Conservation (phyloP, 1,140 invertebrate genomes). For the Aricia agestis region DNA sequence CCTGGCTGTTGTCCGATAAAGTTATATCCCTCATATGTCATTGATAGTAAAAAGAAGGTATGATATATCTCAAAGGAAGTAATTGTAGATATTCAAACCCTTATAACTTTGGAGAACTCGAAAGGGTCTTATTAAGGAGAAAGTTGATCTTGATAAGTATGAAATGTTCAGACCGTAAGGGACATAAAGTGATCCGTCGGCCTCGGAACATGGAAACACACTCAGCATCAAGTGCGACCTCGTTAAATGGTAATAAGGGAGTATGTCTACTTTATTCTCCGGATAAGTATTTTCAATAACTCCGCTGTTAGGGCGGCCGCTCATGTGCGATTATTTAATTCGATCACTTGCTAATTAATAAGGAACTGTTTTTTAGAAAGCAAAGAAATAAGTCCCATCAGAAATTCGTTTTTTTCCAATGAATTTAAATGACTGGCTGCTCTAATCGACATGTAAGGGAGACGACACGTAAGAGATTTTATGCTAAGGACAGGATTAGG, state of each 20-base stretch:
- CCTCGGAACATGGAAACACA: slow-evolving; percentile 31
- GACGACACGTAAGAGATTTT: no score
- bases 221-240: slow-evolving; percentile 35
- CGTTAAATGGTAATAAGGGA: slow-evolving; percentile 41
- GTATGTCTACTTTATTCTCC: neutral
- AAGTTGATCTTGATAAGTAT: slow-evolving; percentile 16
- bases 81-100: neutral
- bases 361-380: no score
- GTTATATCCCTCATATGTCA: neutral
- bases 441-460: no score
- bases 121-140: slow-evolving; percentile 11
- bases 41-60: neutral
- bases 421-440: no score
- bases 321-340: no score
- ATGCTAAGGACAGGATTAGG: no score
- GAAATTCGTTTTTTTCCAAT: no score
- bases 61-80: neutral
- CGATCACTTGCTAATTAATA: no score
- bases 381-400: no score
- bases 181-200: neutral
- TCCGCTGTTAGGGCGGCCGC: no score
- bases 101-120: neutral
- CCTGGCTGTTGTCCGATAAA: neutral
- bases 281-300: neutral
- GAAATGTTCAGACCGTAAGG: neutral